Base-by-base conservation (phyloP, 1,140 invertebrate species). In the Chironomus striatipennis region DNA sequence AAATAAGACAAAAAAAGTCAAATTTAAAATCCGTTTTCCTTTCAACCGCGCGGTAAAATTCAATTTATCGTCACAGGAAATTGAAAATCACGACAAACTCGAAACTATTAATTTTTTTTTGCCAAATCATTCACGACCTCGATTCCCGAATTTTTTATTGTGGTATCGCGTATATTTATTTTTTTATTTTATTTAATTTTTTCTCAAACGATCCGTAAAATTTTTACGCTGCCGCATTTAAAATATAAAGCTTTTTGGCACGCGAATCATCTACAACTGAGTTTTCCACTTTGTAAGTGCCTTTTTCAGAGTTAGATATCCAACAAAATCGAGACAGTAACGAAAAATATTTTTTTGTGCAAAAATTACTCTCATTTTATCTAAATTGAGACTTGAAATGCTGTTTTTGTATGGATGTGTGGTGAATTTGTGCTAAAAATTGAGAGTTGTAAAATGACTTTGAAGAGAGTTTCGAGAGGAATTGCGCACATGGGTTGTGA, bases 221-320 rank as follows among this genome's bases (percentile, higher is more conserved):
- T 12, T 57, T 57, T 57, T 57, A 57, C 47, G 47, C 47, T 57
- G 47, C 47, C 47, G 47, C 47, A 57, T 57, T 57, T 57, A 57
- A 57, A 57, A 57, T 57, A 20, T 70, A 70, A 70, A 70, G 18
- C 65, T 70, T 21, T 70, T 70, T 21, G 65, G 65, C 65, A 70
- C 65, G 65, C 65, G 65, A 70, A 70, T 70, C 20, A 70, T 57
- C n/a, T 57, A 57, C 47, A 57, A 57, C 47, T 57, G 12, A 57
- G n/a, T 15, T n/a, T 57, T 57, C 8, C 47, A n/a, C 12, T 15
- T 34, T 34, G 24, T 5, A 34, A 34, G 5, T 34, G 24, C 24
- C 24, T 34, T 34, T 34, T 34, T 34, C 5, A 2, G 1, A 2
- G 24, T 34, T 34, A 34, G 24, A 34, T 34, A 34, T 34, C 24